Percentiles rank a stretch among this genome's conserved stretches.
phyloP scores from a whole-genome alignment of 2,797 vertebrate genomes.

The Moxostoma hubbsi region DNA sequence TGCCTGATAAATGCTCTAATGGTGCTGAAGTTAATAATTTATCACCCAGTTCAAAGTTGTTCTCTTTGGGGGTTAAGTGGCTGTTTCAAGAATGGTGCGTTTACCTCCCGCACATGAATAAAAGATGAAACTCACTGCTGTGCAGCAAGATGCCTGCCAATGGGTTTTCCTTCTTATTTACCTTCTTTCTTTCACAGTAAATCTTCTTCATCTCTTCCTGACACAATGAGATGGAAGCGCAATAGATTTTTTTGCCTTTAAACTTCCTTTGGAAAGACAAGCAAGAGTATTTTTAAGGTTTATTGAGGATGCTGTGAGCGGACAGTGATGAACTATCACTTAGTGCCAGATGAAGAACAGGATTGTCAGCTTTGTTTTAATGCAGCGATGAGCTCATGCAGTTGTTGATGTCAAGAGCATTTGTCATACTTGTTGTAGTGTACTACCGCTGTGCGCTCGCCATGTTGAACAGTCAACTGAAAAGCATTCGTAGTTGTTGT shows the following conservation, averaged over 20 bases:
- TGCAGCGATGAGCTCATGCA: conserved; percentile 55
- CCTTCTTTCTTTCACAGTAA: conserved; percentile 43
- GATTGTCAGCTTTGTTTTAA: conserved; percentile 10
- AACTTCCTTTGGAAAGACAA: neutral
- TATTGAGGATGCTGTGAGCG: conserved; percentile 25
- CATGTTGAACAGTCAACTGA: neutral
- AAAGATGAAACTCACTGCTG: conserved; percentile 86
- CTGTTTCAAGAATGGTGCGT: conserved; percentile 77
- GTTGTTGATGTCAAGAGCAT: conserved; percentile 57
- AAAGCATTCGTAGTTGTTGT: neutral
- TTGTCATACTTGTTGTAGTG: conserved; percentile 14
- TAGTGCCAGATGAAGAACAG: neutral
- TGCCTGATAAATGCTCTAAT: conserved; percentile 70
- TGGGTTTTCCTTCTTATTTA: conserved; percentile 60
- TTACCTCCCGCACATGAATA: conserved; percentile 87
- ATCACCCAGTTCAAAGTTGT: conserved; percentile 74
- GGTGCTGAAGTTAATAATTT: conserved; percentile 78
- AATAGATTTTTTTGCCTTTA: conserved; percentile 17
- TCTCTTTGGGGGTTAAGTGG: conserved; percentile 88
- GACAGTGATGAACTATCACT: neutral
- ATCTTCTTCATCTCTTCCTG: conserved; percentile 56
- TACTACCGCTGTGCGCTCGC: neutral
- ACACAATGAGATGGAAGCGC: conserved; percentile 58
- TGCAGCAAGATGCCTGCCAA: conserved; percentile 78
- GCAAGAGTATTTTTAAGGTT: conserved; percentile 1